These are phyloP conservation scores for Andrena trimmerana DNA, from an alignment of 2,888 invertebrate species.

Conservation along the genomic window DNA sequence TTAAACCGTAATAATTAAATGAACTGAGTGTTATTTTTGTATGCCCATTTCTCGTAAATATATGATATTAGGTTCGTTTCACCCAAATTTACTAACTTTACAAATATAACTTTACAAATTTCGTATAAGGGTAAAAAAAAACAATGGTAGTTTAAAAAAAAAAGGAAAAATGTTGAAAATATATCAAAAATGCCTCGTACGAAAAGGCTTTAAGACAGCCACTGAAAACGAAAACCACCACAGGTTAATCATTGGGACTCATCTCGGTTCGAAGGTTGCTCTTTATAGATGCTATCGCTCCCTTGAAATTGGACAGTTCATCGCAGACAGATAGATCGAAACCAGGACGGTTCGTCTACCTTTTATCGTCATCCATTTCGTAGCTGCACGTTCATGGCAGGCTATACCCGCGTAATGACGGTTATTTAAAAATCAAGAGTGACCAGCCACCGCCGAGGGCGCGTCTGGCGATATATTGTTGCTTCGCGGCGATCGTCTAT, in stretches of 20 bases:
- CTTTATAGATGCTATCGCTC: slow-evolving; percentile 50
- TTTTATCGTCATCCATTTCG: slow-evolving; percentile 1
- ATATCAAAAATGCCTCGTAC: no score
- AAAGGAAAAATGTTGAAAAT: no score
- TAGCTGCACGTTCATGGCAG: slow-evolving; percentile 41
- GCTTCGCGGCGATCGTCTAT: slow-evolving; percentile 68
- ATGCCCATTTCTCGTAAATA: no score
- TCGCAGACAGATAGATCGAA: slow-evolving; percentile 63
- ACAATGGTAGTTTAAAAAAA: no score
- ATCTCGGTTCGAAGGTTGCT: slow-evolving; percentile 46
- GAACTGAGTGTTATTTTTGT: no score
- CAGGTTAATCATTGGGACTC: slow-evolving; percentile 6
- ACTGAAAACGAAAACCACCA: neutral
- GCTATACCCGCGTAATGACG: slow-evolving; percentile 74
- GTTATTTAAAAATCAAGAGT: slow-evolving; percentile 77
- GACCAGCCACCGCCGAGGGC: slow-evolving; percentile 70
- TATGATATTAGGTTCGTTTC: no score
- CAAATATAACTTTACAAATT: no score
- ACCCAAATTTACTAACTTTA: no score
- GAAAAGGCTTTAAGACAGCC: no score
- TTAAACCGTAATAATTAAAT: no score
- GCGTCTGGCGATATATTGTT: slow-evolving; percentile 71
- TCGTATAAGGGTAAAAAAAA: no score
- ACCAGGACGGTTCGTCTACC: slow-evolving; percentile 23
- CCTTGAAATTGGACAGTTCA: slow-evolving; percentile 53